phyloP scores from a whole-genome alignment of 2,797 vertebrate genomes.

The Ataeniobius toweri region DNA sequence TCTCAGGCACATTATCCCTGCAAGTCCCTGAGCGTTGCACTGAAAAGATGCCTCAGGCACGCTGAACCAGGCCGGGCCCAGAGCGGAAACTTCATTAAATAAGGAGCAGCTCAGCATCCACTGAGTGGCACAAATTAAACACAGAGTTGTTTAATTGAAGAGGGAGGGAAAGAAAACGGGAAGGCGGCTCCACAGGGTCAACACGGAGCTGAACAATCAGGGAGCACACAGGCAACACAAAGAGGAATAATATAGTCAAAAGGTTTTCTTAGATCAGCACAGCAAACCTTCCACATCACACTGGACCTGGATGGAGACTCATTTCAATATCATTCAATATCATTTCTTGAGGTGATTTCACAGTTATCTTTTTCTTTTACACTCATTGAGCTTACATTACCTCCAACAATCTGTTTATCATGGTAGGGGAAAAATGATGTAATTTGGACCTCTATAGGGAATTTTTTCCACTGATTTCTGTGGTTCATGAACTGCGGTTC shows the following conservation, averaged over 20 bases:
- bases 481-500: background rate
- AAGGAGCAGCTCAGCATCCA: constrained; percentile 34
- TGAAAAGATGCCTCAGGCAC: constrained; percentile 15
- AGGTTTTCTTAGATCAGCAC: background rate
- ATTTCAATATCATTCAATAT: background rate
- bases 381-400: background rate
- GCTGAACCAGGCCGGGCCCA: constrained; percentile 22
- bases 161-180: constrained; percentile 13
- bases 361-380: background rate
- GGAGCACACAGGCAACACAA: background rate
- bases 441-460: too few species aligned
- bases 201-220: background rate
- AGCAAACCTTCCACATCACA: background rate
- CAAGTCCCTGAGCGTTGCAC: constrained; percentile 25
- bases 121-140: constrained; percentile 42
- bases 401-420: too few species aligned
- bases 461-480: background rate
- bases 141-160: constrained; percentile 52
- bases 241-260: background rate
- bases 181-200: background rate
- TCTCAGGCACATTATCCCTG: constrained; percentile 39
- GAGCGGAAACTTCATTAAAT: constrained; percentile 28
- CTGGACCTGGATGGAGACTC: background rate
- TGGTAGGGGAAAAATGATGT: too few species aligned
- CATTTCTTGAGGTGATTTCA: background rate